Conservation (phyloP, 2,797 vertebrate species). For the Astyanax mexicanus region DNA sequence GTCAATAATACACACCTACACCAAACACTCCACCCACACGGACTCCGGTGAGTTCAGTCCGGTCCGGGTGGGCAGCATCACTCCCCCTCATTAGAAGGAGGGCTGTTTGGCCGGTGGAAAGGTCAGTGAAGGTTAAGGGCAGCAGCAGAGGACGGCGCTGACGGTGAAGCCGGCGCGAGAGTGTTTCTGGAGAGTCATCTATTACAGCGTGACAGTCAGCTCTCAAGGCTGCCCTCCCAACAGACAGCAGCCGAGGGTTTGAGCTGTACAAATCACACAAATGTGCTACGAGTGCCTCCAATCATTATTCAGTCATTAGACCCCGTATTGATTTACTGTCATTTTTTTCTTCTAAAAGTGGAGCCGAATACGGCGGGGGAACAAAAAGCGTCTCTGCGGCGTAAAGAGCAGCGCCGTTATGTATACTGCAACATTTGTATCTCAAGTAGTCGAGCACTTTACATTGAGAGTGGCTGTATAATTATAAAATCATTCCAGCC, state of each 20-base stretch:
- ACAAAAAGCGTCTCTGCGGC: neutral
- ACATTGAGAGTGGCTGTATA: neutral
- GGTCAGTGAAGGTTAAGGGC: slow-evolving; percentile 36
- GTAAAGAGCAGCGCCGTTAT: slow-evolving; percentile 7
- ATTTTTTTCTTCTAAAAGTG: slow-evolving; percentile 10
- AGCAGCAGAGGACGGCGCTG: slow-evolving; percentile 26
- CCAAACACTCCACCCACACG: neutral
- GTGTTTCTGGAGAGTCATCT: slow-evolving; percentile 36
- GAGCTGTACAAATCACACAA: slow-evolving; percentile 30
- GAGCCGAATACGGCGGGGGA: slow-evolving; percentile 5
- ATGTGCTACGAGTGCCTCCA: slow-evolving; percentile 29
- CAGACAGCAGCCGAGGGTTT: slow-evolving; percentile 27
- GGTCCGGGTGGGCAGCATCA: neutral
- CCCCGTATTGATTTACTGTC: slow-evolving; percentile 33
- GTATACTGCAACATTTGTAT: neutral
- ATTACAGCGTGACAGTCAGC: slow-evolving; percentile 32
- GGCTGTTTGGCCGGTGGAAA: slow-evolving; percentile 14
- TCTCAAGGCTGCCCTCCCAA: slow-evolving; percentile 2
- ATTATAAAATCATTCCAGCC: neutral
- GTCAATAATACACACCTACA: too few species aligned
- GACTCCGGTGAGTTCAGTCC: neutral
- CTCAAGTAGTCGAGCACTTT: slow-evolving; percentile 3
- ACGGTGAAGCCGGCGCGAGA: neutral
- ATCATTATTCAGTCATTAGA: slow-evolving; percentile 47
- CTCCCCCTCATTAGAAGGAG: slow-evolving; percentile 17